phyloP scores from a whole-genome alignment of 2,113 vertebrate genomes.

The Eurypyga helias region DNA sequence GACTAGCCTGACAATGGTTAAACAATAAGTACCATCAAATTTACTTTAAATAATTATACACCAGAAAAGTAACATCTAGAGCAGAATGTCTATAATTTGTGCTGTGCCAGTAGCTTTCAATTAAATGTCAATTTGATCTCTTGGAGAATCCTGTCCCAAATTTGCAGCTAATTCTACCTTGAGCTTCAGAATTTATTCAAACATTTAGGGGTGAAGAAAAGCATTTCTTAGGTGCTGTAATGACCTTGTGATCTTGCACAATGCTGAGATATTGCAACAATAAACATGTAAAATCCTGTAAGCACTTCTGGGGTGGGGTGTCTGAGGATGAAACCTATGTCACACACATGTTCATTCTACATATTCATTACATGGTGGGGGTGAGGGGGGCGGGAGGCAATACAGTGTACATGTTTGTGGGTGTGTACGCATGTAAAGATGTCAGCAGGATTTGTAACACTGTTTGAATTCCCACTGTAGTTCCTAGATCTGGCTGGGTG shows the following conservation, averaged over 20 bases:
- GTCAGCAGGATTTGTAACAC: background rate
- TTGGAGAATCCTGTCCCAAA: conserved; percentile 22
- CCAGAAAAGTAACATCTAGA: background rate
- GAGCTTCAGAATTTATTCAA: conserved; percentile 17
- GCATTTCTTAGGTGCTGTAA: background rate
- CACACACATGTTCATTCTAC: background rate
- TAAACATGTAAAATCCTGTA: background rate
- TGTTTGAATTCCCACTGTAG: background rate
- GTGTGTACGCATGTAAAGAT: background rate
- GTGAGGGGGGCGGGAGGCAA: too few species aligned
- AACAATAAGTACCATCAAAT: background rate
- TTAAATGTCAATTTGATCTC: conserved; percentile 27
- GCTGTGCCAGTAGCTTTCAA: conserved; percentile 27
- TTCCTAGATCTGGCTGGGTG: background rate
- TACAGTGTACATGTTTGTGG: too few species aligned
- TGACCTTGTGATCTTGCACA: background rate
- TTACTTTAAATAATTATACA: conserved; percentile 49
- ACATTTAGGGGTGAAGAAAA: background rate
- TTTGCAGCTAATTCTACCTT: conserved; percentile 27
- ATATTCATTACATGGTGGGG: rapidly evolving
- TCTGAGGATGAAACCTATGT: background rate
- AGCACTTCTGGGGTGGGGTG: background rate
- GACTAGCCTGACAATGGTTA: conserved; percentile 3
- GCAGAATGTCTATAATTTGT: conserved; percentile 4
- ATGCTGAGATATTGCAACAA: background rate